Percentiles rank a stretch among this genome's conserved stretches.
Conservation (phyloP, 2,113 vertebrate genomes). For the Rutilus rutilus region DNA sequence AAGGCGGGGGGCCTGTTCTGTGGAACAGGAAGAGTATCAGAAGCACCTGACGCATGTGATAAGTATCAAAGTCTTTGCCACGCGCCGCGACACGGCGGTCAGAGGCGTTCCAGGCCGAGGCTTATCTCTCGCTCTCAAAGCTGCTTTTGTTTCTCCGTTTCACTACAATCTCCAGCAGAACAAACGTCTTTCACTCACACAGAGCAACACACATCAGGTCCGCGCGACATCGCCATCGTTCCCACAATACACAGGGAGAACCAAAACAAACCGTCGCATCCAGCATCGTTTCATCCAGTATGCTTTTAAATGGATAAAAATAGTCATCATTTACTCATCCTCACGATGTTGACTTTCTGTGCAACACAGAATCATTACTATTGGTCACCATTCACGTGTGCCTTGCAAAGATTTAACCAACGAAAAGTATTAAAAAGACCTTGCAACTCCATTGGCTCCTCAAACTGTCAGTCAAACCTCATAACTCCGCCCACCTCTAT, state of each 20-base stretch:
- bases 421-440: no score
- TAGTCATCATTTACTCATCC: background rate
- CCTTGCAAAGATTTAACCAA: no score
- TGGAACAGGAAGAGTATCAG: conserved; percentile 63
- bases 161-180: conserved; percentile 65
- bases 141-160: conserved; percentile 79
- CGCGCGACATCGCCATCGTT: conserved; percentile 51
- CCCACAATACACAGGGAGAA: background rate
- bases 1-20: background rate
- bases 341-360: no score
- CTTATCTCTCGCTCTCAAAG: conserved; percentile 76
- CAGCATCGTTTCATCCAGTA: background rate
- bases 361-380: no score
- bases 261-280: background rate
- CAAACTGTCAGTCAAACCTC: no score
- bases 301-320: background rate
- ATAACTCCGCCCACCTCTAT: no score
- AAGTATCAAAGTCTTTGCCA: conserved; percentile 74
- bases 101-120: conserved; percentile 62
- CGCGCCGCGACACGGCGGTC: conserved; percentile 74
- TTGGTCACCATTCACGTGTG: no score
- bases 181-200: conserved; percentile 29
- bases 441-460: no score
- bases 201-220: background rate
- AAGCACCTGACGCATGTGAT: conserved; percentile 78